Conservation (phyloP, 2,797 vertebrate species). For the Pangasius djambal region DNA sequence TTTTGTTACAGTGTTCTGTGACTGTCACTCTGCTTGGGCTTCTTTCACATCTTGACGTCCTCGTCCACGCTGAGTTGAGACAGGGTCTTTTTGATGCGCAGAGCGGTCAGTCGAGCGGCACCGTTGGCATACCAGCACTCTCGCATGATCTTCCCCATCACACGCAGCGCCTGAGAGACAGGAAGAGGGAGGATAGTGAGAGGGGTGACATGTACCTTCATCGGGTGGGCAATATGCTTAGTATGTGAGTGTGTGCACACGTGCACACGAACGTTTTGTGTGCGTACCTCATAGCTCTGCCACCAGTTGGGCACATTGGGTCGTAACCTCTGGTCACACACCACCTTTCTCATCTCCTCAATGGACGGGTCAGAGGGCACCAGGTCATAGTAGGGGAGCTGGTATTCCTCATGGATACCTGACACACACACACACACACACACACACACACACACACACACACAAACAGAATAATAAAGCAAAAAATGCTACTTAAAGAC, state of each 20-base stretch:
- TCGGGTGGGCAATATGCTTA: not conserved
- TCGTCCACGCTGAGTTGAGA: slow-evolving; percentile 94
- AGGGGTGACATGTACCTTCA: not conserved
- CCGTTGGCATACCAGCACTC: slow-evolving; percentile 97
- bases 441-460: not conserved
- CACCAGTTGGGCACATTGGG: slow-evolving; percentile 97
- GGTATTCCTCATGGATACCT: slow-evolving; percentile 95
- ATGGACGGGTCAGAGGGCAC: slow-evolving; percentile 95
- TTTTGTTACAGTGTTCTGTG: slow-evolving; percentile 46
- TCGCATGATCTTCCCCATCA: slow-evolving; percentile 98
- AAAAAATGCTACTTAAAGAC: not conserved
- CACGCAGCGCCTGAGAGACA: slow-evolving; percentile 81
- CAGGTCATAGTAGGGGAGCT: slow-evolving; percentile 92
- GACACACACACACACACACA: slow-evolving; percentile 33
- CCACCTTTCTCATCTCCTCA: slow-evolving; percentile 95
- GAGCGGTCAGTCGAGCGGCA: slow-evolving; percentile 88
- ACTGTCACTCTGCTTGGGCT: slow-evolving; percentile 50
- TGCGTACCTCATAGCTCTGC: slow-evolving; percentile 91
- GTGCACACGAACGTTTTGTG: not conserved
- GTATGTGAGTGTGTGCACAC: not conserved
- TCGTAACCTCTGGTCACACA: slow-evolving; percentile 91
- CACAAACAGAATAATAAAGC: not conserved
- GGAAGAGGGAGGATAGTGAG: not conserved
- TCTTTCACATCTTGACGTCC: slow-evolving; percentile 89
- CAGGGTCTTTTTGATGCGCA: slow-evolving; percentile 96